phyloP scores from a whole-genome alignment of 2,113 vertebrate genomes.

The Ciconia stormi region DNA sequence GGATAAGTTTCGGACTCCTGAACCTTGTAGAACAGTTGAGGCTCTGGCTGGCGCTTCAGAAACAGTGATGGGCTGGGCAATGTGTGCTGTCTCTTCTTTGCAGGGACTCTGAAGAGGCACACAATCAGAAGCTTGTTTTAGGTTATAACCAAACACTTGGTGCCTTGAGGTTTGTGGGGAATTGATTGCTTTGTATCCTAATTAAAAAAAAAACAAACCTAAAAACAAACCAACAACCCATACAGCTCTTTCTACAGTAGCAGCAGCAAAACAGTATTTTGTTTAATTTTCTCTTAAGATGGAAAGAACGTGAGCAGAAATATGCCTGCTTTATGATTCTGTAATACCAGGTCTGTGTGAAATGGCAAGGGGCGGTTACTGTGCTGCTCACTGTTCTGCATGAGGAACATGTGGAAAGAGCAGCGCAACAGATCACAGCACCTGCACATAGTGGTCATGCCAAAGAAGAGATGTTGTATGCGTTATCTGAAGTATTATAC shows the following conservation, averaged over 20 bases:
- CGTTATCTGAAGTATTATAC: background rate
- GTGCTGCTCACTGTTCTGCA: background rate
- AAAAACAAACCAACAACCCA: accelerated
- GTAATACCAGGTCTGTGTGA: background rate
- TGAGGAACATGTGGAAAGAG: background rate
- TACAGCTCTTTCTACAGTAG: background rate
- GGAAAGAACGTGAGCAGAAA: background rate
- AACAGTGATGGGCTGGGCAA: background rate
- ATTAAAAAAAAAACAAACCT: background rate
- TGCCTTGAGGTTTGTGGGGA: background rate
- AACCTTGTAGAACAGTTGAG: background rate
- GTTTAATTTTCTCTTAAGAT: background rate
- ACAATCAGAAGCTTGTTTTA: background rate
- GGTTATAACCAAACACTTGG: background rate
- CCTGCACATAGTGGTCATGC: background rate
- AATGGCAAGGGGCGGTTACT: background rate
- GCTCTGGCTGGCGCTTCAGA: background rate
- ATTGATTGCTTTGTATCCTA: background rate
- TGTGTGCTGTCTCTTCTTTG: accelerated
- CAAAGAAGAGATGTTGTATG: background rate
- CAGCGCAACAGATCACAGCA: background rate
- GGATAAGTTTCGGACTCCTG: background rate
- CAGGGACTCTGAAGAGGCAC: background rate
- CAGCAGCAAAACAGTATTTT: background rate
- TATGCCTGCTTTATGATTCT: background rate